Percentiles rank a stretch among this genome's conserved stretches.
These are phyloP conservation scores for Cepaea nemoralis DNA, from an alignment of 1,140 invertebrate species.

Conservation along the genomic window DNA sequence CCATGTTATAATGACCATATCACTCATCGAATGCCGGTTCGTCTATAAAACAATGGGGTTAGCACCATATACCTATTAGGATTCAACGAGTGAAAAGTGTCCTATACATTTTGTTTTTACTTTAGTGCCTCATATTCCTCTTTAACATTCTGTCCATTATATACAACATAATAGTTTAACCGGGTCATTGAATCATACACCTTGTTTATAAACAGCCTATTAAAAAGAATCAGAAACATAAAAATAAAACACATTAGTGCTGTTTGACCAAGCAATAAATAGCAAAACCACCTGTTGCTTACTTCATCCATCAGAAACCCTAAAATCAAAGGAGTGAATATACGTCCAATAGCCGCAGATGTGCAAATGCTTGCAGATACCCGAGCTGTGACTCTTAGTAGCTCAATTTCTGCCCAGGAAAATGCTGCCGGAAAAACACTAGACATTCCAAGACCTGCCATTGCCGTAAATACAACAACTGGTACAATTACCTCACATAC, in stretches of 20 bases:
- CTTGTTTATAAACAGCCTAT: neutral
- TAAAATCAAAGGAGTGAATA: constrained; percentile 48
- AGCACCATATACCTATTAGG: too few species aligned
- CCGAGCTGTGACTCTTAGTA: constrained; percentile 48
- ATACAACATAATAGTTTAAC: too few species aligned
- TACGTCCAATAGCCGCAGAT: constrained; percentile 38
- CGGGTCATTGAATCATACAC: too few species aligned
- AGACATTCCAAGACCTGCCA: constrained; percentile 47
- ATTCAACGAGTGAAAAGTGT: too few species aligned
- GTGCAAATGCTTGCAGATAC: constrained; percentile 50
- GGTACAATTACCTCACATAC: neutral
- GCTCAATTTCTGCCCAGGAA: constrained; percentile 48
- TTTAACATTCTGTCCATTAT: too few species aligned
- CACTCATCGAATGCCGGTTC: too few species aligned
- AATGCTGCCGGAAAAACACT: constrained; percentile 48
- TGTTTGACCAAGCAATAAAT: constrained; percentile 47
- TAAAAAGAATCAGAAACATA: constrained; percentile 30
- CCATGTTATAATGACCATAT: too few species aligned
- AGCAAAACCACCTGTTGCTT: constrained; percentile 53
- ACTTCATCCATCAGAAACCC: constrained; percentile 52
- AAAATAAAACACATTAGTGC: constrained; percentile 35
- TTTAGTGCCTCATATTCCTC: too few species aligned
- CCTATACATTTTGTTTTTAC: too few species aligned
- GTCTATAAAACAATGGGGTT: too few species aligned
- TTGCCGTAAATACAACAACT: neutral